phyloP scores from a whole-genome alignment of 2,888 invertebrate species.

The Tachina grossa region DNA sequence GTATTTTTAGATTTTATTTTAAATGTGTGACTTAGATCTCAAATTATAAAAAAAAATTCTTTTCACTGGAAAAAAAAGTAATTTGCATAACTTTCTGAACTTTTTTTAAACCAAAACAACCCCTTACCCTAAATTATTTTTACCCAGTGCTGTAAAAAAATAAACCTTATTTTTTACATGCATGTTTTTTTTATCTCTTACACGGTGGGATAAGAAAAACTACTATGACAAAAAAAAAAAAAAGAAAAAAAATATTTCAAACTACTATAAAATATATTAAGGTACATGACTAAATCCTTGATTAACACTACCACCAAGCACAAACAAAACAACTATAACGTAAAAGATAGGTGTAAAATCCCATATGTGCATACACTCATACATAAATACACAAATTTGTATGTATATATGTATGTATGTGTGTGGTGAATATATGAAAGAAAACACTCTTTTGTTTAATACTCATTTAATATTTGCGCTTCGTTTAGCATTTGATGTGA shows the following conservation, averaged over 20 bases:
- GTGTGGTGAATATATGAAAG: no score
- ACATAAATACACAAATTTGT: background rate
- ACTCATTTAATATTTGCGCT: slow-evolving; percentile 66
- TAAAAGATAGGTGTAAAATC: slow-evolving; percentile 49
- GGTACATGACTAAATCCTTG: slow-evolving; percentile 28
- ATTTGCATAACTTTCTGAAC: slow-evolving; percentile 58
- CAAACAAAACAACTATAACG: background rate
- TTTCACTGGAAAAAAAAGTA: slow-evolving; percentile 38
- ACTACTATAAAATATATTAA: background rate
- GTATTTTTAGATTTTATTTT: no score
- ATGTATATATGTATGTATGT: background rate
- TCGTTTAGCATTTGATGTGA: slow-evolving; percentile 59
- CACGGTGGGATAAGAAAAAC: background rate
- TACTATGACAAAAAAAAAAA: background rate
- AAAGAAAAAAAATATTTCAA: background rate
- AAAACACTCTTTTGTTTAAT: slow-evolving; percentile 23
- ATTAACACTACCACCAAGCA: slow-evolving; percentile 43
- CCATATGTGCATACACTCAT: slow-evolving; percentile 38
- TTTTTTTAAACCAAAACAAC: slow-evolving; percentile 35
- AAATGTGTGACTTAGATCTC: no score
- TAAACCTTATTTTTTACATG: background rate
- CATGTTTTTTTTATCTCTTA: slow-evolving; percentile 12
- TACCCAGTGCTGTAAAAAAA: background rate
- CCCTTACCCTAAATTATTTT: slow-evolving; percentile 7
- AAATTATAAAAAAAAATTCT: background rate